A percentile compares a stretch with the other conserved stretches of the same genome.
Conservation (phyloP, 2,888 invertebrate genomes). For the Odontothrips loti region DNA sequence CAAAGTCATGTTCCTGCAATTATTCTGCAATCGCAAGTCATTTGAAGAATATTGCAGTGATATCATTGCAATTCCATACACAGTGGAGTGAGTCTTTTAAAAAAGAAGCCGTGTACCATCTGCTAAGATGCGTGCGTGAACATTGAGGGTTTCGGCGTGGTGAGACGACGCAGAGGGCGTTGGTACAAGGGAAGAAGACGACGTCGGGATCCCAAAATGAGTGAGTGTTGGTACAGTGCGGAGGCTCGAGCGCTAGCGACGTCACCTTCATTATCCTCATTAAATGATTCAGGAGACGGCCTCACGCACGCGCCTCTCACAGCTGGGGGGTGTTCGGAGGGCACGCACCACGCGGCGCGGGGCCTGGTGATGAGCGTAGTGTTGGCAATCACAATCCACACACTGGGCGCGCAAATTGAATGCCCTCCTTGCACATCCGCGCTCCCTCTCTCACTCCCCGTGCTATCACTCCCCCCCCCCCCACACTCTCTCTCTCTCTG, state of each 20-base stretch:
- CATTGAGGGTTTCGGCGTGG: too few relatives aligned
- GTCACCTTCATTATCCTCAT: slow-evolving; percentile 11
- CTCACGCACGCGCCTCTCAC: neutral
- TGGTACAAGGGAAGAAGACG: neutral
- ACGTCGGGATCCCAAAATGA: neutral
- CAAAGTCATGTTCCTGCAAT: too few relatives aligned
- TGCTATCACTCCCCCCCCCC: too few relatives aligned
- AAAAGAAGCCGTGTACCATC: too few relatives aligned
- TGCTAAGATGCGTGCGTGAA: too few relatives aligned
- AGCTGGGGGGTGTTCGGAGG: too few relatives aligned
- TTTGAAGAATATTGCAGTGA: too few relatives aligned
- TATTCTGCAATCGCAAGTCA: too few relatives aligned
- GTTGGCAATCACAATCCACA: neutral
- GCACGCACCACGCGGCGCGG: too few relatives aligned
- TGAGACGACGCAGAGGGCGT: neutral
- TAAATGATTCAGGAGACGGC: slow-evolving; percentile 14
- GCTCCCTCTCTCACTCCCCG: neutral
- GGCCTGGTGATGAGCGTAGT: too few relatives aligned
- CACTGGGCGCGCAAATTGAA: neutral
- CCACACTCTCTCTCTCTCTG: neutral
- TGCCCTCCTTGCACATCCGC: neutral
- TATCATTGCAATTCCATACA: too few relatives aligned
- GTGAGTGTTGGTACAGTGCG: neutral
- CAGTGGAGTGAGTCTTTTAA: too few relatives aligned
- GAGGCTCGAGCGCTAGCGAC: neutral